Evolutionary conservation across 2,113 vertebrate genomes (phyloP).

Genomic region (Macquaria australasica): DNA sequence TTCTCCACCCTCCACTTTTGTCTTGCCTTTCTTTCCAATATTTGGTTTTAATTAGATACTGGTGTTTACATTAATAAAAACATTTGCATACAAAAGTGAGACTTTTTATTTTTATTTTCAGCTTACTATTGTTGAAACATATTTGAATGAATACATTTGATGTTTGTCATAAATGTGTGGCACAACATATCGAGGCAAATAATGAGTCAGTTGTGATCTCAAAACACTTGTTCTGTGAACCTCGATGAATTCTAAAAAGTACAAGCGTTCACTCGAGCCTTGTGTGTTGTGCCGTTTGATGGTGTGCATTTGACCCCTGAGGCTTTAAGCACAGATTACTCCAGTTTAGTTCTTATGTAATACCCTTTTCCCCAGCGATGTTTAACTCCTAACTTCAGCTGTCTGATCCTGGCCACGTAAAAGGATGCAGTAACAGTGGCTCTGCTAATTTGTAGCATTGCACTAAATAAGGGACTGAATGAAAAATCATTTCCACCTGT

Average conservation of each 20-base stretch:
- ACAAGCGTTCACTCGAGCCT: fast-evolving
- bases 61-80: conserved; percentile 77
- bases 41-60: conserved; percentile 57
- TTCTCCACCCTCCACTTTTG: conserved; percentile 16
- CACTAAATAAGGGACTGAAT: background rate
- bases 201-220: background rate
- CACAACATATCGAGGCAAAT: background rate
- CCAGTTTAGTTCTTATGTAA: conserved; percentile 52
- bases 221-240: background rate
- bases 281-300: background rate
- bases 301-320: background rate
- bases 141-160: background rate
- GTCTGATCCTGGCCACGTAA: conserved; percentile 11
- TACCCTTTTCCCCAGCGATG: conserved; percentile 13
- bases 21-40: conserved; percentile 66
- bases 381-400: background rate
- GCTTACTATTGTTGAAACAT: background rate
- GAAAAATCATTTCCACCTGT: background rate
- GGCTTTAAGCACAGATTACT: conserved; percentile 63
- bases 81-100: conserved; percentile 59
- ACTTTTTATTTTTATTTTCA: background rate
- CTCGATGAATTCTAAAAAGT: background rate
- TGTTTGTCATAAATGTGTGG: background rate
- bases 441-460: background rate
- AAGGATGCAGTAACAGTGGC: background rate